phyloP scores from a whole-genome alignment of 2,113 vertebrate genomes.

The Herpailurus yagouaroundi region DNA sequence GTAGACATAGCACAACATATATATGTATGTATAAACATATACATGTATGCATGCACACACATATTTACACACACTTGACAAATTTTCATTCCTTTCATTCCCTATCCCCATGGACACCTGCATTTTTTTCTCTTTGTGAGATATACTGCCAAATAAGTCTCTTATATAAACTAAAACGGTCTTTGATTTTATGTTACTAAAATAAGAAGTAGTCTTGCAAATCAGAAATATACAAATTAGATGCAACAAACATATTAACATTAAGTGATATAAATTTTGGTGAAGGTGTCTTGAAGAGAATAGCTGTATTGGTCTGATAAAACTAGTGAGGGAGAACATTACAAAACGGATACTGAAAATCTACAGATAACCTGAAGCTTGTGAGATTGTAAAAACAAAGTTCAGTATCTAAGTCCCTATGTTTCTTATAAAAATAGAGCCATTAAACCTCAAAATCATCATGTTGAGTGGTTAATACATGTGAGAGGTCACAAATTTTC shows the following conservation, averaged over 20 bases:
- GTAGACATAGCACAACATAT: not conserved
- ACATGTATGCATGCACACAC: not conserved
- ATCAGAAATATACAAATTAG: not conserved
- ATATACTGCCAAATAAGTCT: not conserved
- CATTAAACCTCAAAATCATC: constrained; percentile 31
- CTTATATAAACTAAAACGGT: not conserved
- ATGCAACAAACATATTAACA: not conserved
- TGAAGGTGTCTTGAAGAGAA: not conserved
- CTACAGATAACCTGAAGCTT: not conserved
- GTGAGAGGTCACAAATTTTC: not conserved
- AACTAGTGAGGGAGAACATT: not conserved
- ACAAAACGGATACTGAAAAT: not conserved
- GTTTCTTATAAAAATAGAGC: constrained; percentile 52
- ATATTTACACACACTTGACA: not conserved
- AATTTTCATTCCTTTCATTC: not conserved
- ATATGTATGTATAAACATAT: not conserved
- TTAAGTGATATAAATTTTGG: not conserved
- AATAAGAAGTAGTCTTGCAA: constrained; percentile 8
- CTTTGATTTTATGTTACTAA: not conserved
- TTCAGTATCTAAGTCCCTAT: constrained; percentile 11
- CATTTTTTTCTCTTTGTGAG: constrained; percentile 20
- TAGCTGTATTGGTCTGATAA: not conserved
- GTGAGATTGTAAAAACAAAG: not conserved
- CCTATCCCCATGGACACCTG: not conserved
- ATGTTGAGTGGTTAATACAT: constrained; percentile 45